Conservation (phyloP, 2,888 invertebrate species). For the Xestia ashworthii region DNA sequence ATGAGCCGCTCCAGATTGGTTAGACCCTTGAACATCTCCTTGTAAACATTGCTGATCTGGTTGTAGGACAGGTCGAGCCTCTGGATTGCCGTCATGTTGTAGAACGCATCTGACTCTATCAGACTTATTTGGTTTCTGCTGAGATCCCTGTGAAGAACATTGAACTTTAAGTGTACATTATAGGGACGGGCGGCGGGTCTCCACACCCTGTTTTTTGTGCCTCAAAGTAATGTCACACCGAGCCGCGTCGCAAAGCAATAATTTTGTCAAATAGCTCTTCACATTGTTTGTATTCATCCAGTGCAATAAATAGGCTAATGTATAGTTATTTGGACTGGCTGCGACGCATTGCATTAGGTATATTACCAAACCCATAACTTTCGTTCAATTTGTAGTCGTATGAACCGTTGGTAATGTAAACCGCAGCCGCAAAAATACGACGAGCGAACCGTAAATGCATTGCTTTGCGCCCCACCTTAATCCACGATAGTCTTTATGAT, state of each 20-base stretch:
- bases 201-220: too few relatives aligned
- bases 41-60: constrained; percentile 92
- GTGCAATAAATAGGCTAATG: background rate
- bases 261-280: too few relatives aligned
- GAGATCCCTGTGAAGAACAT: constrained; percentile 91
- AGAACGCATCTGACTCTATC: constrained; percentile 94
- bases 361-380: background rate
- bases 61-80: constrained; percentile 93
- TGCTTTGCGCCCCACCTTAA: background rate
- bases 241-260: too few relatives aligned
- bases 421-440: background rate
- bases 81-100: constrained; percentile 93
- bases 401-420: background rate
- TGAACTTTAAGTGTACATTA: background rate
- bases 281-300: too few relatives aligned
- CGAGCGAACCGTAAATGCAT: background rate
- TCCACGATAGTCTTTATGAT: background rate
- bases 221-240: too few relatives aligned
- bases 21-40: constrained; percentile 93
- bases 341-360: too few relatives aligned
- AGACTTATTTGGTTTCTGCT: constrained; percentile 94
- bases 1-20: constrained; percentile 93
- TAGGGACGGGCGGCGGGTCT: too few relatives aligned
- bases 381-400: background rate
- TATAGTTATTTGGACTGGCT: too few relatives aligned